Conservation (phyloP, 2,113 vertebrate species). For the Pseudonaja textilis region DNA sequence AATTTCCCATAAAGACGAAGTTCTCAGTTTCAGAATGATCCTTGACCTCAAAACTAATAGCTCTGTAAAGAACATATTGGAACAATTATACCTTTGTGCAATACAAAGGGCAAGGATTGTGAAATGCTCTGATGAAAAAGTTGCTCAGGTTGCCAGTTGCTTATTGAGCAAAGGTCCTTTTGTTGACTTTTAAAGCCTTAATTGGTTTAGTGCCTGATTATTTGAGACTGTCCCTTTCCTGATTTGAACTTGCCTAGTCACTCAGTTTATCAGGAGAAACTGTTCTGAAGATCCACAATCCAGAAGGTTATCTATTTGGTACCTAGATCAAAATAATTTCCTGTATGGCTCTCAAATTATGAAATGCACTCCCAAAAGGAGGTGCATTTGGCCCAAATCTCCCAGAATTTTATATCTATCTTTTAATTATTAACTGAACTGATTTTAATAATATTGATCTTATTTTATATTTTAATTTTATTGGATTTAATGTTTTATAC, state of each 20-base stretch:
- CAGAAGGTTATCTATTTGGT: not conserved
- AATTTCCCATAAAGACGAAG: not conserved
- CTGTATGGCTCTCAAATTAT: not conserved
- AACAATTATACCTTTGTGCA: not conserved
- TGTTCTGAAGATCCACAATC: not conserved
- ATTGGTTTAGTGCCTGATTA: not conserved
- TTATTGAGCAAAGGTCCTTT: not conserved
- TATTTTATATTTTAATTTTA: not conserved
- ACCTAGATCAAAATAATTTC: not conserved
- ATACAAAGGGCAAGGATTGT: not conserved
- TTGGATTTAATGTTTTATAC: not conserved
- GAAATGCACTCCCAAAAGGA: not conserved
- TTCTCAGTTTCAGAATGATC: not conserved
- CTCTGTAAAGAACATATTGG: not conserved
- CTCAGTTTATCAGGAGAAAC: not conserved
- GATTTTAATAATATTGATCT: not conserved
- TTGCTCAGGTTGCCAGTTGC: not conserved
- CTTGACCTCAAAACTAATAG: not conserved
- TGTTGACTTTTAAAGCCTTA: not conserved
- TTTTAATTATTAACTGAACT: not conserved
- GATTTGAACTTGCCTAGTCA: not conserved
- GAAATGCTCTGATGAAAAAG: not conserved
- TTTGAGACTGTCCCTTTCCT: not conserved
- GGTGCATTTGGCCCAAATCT: not conserved
- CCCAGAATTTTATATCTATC: not conserved